A percentile compares a stretch with the other conserved stretches of the same genome.
Evolutionary conservation across 2,888 invertebrate species (phyloP).

Genomic region (Lathronympha strigana): DNA sequence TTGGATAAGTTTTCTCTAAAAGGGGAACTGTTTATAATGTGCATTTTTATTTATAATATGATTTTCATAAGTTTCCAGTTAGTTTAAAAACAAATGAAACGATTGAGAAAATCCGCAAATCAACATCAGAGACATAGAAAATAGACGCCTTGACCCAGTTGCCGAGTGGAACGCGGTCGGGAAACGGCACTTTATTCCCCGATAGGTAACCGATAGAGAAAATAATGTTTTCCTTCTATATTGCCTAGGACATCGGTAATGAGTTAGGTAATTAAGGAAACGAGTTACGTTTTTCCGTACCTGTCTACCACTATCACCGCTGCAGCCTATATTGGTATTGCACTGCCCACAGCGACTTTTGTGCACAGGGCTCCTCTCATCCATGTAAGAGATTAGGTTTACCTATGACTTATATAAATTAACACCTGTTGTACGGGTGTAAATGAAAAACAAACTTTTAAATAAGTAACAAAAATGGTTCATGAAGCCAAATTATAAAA

Average conservation of each 20-base stretch:
- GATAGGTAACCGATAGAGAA: slow-evolving; percentile 30
- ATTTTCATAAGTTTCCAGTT: background rate
- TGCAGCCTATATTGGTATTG: no score
- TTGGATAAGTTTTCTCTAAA: no score
- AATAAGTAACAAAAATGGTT: background rate
- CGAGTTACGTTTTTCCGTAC: background rate
- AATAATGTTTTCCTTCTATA: slow-evolving; percentile 12
- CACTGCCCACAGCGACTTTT: no score
- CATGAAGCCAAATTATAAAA: no score
- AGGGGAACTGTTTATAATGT: background rate
- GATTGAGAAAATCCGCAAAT: slow-evolving; percentile 30
- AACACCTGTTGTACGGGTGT: no score
- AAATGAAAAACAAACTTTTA: no score
- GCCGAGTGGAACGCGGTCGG: slow-evolving; percentile 14
- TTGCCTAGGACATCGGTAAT: slow-evolving; percentile 12
- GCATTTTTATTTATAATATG: background rate
- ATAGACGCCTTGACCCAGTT: slow-evolving; percentile 37
- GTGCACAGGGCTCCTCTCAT: no score
- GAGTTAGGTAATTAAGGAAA: background rate
- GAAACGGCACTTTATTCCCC: slow-evolving; percentile 22
- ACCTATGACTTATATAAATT: no score
- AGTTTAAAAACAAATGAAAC: slow-evolving; percentile 17
- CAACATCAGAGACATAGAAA: slow-evolving; percentile 31
- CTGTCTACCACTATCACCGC: no score
- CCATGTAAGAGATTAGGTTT: no score